Conservation (phyloP, 1,140 invertebrate species). For the Coenobita brevimanus region DNA sequence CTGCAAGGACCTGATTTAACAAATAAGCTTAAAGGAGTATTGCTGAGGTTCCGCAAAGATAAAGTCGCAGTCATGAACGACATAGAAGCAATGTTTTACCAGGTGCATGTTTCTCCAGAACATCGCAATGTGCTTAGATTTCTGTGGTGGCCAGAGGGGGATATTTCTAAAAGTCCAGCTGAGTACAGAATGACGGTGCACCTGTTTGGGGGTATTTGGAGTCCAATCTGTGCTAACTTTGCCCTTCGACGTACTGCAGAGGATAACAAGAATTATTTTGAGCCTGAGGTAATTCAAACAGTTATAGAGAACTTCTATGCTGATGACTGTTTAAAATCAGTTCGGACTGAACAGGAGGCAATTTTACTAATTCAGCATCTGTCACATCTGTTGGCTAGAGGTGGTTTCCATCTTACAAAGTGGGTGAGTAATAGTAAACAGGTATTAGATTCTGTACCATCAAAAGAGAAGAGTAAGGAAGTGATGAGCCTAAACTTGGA, state of each 20-base stretch:
- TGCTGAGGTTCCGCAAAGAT: constrained; percentile 9
- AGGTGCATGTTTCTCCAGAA: constrained; percentile 28
- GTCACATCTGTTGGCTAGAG: background rate
- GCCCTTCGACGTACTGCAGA: background rate
- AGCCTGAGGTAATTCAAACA: background rate
- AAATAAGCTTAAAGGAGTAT: constrained; percentile 32
- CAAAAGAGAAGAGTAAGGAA: background rate
- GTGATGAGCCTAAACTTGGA: background rate
- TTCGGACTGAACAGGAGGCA: background rate
- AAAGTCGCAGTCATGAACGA: constrained; percentile 22
- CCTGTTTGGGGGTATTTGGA: constrained; percentile 15
- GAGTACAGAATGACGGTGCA: constrained; percentile 11
- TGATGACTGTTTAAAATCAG: background rate
- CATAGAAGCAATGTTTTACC: constrained; percentile 53
- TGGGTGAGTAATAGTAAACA: background rate
- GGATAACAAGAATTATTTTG: background rate
- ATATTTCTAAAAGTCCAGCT: background rate
- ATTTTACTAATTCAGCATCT: background rate
- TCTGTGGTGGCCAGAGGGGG: constrained; percentile 10
- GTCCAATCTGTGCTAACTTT: background rate
- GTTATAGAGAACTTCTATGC: background rate
- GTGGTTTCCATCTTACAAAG: background rate
- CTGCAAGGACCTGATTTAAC: constrained; percentile 47
- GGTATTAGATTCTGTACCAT: background rate
- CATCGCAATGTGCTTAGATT: constrained; percentile 3